These are phyloP conservation scores for Hyles vespertilio DNA, from an alignment of 1,140 invertebrate species.

Conservation along the genomic window DNA sequence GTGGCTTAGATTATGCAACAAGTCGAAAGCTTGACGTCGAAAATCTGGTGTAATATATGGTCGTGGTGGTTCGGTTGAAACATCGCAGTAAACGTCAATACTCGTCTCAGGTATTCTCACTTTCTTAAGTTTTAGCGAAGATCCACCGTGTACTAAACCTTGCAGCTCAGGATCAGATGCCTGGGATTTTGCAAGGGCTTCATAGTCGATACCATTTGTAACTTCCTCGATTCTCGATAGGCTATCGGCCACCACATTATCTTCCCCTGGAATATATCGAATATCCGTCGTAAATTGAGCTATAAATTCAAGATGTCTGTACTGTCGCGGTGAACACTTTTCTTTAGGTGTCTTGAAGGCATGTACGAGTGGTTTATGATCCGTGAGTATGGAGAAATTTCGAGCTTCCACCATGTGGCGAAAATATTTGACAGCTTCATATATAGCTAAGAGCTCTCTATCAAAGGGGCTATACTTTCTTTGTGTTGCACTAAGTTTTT, in stretches of 20 bases:
- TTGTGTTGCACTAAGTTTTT: background rate
- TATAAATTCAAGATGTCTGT: conserved; percentile 11
- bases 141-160: too few species aligned
- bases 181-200: too few species aligned
- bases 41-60: background rate
- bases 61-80: background rate
- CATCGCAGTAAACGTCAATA: background rate
- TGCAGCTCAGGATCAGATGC: too few species aligned
- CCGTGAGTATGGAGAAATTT: background rate
- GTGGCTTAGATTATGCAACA: background rate
- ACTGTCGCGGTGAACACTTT: conserved; percentile 7
- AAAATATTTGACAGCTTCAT: background rate
- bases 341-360: conserved; percentile 8
- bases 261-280: background rate
- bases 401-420: background rate
- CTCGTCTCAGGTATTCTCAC: background rate
- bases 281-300: conserved; percentile 12
- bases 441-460: background rate
- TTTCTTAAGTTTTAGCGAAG: background rate
- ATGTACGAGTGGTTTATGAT: conserved; percentile 15
- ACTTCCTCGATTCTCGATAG: conserved; percentile 23
- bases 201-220: too few species aligned
- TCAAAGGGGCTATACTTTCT: background rate
- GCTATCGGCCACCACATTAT: conserved; percentile 21
- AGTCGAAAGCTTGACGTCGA: background rate